Evolutionary conservation across 2,888 invertebrate species (phyloP).

Genomic region (Carterocephalus palaemon): DNA sequence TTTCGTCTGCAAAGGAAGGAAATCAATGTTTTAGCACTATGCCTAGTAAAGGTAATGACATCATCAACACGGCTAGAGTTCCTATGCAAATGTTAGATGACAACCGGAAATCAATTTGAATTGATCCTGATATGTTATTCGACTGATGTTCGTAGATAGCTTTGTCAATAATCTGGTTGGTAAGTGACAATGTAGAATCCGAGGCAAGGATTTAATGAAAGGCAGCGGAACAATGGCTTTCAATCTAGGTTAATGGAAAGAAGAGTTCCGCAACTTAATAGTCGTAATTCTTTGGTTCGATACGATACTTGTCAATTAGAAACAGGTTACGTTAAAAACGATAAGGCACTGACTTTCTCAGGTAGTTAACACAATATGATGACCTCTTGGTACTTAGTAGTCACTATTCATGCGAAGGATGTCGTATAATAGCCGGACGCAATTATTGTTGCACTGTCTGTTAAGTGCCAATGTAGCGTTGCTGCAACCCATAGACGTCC

Average conservation of each 20-base stretch:
- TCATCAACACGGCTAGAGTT: conserved; percentile 50
- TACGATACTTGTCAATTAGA: conserved; percentile 8
- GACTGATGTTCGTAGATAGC: conserved; percentile 35
- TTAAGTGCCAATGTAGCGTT: conserved; percentile 18
- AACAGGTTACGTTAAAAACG: conserved; percentile 1
- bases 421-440: conserved; percentile 41
- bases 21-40: conserved; percentile 45
- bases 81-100: conserved; percentile 26
- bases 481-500: background rate
- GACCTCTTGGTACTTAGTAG: conserved; percentile 29
- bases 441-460: conserved; percentile 32
- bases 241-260: conserved; percentile 62
- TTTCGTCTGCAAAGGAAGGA: conserved; percentile 73
- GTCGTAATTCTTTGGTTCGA: conserved; percentile 7
- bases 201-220: conserved; percentile 49
- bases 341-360: conserved; percentile 13
- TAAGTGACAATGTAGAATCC: conserved; percentile 37
- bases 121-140: conserved; percentile 42
- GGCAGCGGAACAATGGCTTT: conserved; percentile 47
- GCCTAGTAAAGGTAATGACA: conserved; percentile 22
- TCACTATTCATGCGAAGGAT: conserved; percentile 39
- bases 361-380: conserved; percentile 16
- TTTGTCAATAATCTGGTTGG: conserved; percentile 45
- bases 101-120: conserved; percentile 7
- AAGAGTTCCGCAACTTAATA: conserved; percentile 43